Percentiles rank a stretch among this genome's conserved stretches.
These are phyloP conservation scores for Delphinus delphis DNA, from an alignment of 2,113 vertebrate genomes.

Conservation along the genomic window DNA sequence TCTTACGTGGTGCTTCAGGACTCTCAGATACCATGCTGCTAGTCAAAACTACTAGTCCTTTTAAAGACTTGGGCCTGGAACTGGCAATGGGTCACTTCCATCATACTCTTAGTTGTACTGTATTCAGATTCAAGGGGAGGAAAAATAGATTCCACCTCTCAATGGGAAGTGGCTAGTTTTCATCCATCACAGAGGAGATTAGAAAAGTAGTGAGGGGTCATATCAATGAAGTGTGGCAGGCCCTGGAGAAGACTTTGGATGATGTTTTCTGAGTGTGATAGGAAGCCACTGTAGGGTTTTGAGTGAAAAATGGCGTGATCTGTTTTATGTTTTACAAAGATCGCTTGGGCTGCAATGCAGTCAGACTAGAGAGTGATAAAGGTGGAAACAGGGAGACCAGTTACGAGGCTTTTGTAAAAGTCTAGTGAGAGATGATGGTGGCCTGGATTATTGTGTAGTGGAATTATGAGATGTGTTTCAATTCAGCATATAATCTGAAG, in stretches of 20 bases:
- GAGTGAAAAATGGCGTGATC: background rate
- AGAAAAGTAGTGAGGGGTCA: background rate
- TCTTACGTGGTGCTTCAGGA: background rate
- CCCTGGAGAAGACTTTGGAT: background rate
- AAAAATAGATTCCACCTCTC: background rate
- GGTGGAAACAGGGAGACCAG: background rate
- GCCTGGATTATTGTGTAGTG: background rate
- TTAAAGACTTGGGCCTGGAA: background rate
- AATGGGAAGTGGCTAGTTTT: background rate
- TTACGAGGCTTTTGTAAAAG: background rate
- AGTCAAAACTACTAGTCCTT: background rate
- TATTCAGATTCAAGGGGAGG: background rate
- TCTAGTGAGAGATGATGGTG: background rate
- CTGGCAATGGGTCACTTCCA: too few species aligned
- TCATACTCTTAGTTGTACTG: background rate
- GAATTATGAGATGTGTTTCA: background rate
- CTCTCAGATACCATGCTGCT: background rate
- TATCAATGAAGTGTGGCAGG: background rate
- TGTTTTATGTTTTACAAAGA: background rate
- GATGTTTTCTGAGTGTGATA: background rate
- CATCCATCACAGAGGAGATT: background rate
- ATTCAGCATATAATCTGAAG: background rate
- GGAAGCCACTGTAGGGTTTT: background rate
- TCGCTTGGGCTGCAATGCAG: background rate
- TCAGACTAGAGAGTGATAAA: background rate